Evolutionary conservation across 2,888 invertebrate species (phyloP), one percentile per base, ranked within the genome.

Genomic region (Agrochola macilenta): DNA sequence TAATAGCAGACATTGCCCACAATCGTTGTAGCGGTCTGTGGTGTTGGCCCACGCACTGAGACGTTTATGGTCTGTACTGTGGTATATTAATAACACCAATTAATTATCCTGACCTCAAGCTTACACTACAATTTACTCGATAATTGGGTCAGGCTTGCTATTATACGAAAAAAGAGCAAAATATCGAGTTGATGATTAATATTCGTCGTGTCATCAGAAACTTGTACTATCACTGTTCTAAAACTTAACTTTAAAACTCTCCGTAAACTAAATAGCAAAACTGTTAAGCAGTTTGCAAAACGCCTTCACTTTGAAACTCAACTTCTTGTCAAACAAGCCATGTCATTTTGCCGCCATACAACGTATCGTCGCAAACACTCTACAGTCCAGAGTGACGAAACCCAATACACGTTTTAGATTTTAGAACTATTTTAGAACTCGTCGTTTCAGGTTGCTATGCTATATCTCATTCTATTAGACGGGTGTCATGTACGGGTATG

Each of bases 401-500:
- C 66, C 54, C 73, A 72, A 69, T 61, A 74, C 66, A 72, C 64
- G 49, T 72, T 76, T 82, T 70, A 77, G 69, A 81, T 83, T 80
- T 82, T 52, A 84, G 69, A 79, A 80, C 74, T 76, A 52, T 76
- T 76, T 65, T 65, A 26, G 43, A 58, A 54, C 23, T 54, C 35
- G 7, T 14, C 69, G 65, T 57, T 79, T 75, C 65, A 75, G 69
- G 52, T 79, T 26, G 70, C 54, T 61, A 65, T 74, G 70, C 20
- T 58, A 71, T 79, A 85, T 80, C 73, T 78, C 68, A 78, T 72
- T 66, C 54, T 83, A 83, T 85, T 81, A 87, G 80, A 52, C 63
- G 70, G 69, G 85, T 86, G 86, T 81, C 85, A 82, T 86, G 76
- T 77, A 72, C 76, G 81, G 69, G 87, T 90, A 89, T 89, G 89